Evolutionary conservation across 2,797 vertebrate genomes (phyloP), one percentile per base, ranked within the genome.

Genomic region (Benthosema pterotum): DNA sequence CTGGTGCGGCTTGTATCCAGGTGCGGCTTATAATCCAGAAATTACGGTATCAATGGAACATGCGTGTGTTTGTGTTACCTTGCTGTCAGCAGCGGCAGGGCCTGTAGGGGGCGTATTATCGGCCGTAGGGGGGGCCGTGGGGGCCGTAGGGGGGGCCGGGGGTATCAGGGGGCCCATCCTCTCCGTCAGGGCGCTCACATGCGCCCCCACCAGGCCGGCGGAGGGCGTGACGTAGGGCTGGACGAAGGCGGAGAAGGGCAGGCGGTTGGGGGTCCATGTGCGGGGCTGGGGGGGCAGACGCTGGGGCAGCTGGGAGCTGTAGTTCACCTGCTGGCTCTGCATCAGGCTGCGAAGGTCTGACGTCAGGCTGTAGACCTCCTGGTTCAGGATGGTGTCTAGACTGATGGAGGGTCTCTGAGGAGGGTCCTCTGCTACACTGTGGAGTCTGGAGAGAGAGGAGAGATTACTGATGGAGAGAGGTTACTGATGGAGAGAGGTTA

Each of bases 211-310:
- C 22, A 25, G 1, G 22, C 22, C 67, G 57, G 93, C 84, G 62
- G 94, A 73, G 1, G 94, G 91, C 1, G 92, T 90, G 55, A 93
- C 85, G 63, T 93, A 93, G 64, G 92, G 91, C 42, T 85, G 85
- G 0, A 97, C 86, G 55, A 94, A 95, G 52, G 94, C 76, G 42
- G 98, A 99, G 89, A 99, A 96, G 64, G 85, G n/a, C n/a, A n/a
- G 75, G 66, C 78, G 85, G 65, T 78, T 87, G 52, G 87, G 79
- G 53, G 67, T 67, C 83, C 88, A 95, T 69, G 65, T 53, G 38
- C 88, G 78, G 57, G 86, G 74, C 45, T 15, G 89, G 60, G 89
- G 89, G 8, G 59, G 85, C 58, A 90, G 80, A 60, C 93, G 92
- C 42, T 90, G 75, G n/a, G 93, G 63, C 5, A 92, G 74, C 58